Percentiles rank a stretch among this genome's conserved stretches.
These are phyloP conservation scores for Edolisoma coerulescens DNA, from an alignment of 2,113 vertebrate genomes.

Conservation along the genomic window DNA sequence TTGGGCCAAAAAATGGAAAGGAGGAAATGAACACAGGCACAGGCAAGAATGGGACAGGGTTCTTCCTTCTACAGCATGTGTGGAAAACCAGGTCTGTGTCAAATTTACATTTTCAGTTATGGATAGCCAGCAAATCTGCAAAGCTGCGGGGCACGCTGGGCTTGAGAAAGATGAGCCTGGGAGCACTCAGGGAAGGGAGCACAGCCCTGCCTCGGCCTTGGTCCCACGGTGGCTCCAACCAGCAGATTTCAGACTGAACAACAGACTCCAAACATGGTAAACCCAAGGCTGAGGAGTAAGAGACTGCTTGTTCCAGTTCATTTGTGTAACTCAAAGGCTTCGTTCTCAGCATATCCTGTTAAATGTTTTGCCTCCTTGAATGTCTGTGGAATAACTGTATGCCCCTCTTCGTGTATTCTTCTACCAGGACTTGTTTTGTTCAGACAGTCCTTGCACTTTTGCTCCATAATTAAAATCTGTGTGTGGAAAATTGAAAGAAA, in stretches of 20 bases:
- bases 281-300: neutral
- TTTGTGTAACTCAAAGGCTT: neutral
- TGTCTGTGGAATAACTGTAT: neutral
- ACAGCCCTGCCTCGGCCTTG: neutral
- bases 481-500: neutral
- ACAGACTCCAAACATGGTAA: neutral
- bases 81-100: neutral
- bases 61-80: neutral
- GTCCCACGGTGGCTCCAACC: accelerated
- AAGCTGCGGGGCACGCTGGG: neutral
- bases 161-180: neutral
- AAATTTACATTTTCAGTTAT: neutral
- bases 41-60: neutral
- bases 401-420: neutral
- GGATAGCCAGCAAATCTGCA: neutral
- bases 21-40: neutral
- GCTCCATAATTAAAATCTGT: neutral
- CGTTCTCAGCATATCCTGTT: neutral
- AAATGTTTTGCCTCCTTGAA: neutral
- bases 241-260: neutral
- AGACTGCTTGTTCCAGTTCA: neutral
- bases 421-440: neutral
- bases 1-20: neutral
- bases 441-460: neutral
- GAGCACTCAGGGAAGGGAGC: neutral